A percentile compares a stretch with the other conserved stretches of the same genome.
Conservation (phyloP, 2,113 vertebrate genomes). For the Corydoras maculifer region DNA sequence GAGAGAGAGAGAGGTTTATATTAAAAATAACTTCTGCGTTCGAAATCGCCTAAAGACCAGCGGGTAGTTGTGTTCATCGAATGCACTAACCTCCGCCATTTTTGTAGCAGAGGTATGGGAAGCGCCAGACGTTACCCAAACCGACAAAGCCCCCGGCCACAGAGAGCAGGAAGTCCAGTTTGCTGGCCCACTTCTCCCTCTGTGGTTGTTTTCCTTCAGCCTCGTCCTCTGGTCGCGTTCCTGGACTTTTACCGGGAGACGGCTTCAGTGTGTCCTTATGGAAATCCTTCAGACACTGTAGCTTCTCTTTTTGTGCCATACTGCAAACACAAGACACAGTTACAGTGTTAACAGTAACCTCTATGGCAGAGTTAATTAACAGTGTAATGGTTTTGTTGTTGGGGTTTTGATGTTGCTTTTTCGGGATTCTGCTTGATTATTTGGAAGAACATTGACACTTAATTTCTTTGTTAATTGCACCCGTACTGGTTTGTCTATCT, state of each 20-base stretch:
- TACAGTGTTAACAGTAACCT: too few species aligned
- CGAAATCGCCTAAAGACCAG: too few species aligned
- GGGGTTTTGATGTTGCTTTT: too few species aligned
- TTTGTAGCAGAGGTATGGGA: conserved; percentile 99
- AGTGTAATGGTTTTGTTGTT: too few species aligned
- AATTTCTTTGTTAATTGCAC: too few species aligned
- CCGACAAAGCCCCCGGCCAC: conserved; percentile 96
- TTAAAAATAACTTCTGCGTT: too few species aligned
- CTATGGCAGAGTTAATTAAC: too few species aligned
- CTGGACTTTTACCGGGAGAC: conserved; percentile 93
- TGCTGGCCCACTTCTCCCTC: conserved; percentile 96
- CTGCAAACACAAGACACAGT: conserved; percentile 41
- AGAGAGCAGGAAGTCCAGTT: conserved; percentile 95
- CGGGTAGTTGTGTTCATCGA: too few species aligned
- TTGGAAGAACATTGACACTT: too few species aligned
- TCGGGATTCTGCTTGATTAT: too few species aligned
- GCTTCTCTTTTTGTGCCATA: conserved; percentile 95
- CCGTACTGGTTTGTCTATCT: too few species aligned
- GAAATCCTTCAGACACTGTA: conserved; percentile 95
- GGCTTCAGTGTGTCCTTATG: conserved; percentile 98
- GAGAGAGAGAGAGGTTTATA: not conserved
- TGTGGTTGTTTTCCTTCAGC: conserved; percentile 88
- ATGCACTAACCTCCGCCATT: conserved; percentile 86
- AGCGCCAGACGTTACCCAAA: conserved; percentile 95
- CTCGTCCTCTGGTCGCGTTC: conserved; percentile 89